A percentile compares a stretch with the other conserved stretches of the same genome.
Conservation (phyloP, 2,888 invertebrate genomes). For the Tachystola acroxantha region DNA sequence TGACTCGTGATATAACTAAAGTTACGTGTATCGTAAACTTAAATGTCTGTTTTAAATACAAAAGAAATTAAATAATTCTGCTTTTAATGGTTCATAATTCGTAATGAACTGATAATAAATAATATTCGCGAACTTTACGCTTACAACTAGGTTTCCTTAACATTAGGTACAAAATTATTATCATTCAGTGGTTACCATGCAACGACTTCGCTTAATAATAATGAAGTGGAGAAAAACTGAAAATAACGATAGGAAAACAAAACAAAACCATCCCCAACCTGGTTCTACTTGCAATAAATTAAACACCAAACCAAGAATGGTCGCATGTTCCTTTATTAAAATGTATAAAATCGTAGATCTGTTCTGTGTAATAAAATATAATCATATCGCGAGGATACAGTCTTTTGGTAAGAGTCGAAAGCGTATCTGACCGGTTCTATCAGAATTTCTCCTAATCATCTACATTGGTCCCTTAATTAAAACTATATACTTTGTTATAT, state of each 20-base stretch:
- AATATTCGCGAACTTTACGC: conserved; percentile 73
- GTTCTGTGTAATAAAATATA: conserved; percentile 48
- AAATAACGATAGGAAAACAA: conserved; percentile 43
- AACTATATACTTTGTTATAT: conserved; percentile 76
- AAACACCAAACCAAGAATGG: conserved; percentile 61
- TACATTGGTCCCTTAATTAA: conserved; percentile 77
- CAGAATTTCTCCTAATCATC: conserved; percentile 75
- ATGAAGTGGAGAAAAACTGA: conserved; percentile 60
- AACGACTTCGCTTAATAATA: conserved; percentile 45
- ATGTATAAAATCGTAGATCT: conserved; percentile 56
- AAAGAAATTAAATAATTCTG: conserved; percentile 77
- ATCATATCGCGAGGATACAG: conserved; percentile 57
- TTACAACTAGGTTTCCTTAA: conserved; percentile 69
- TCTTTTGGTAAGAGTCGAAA: conserved; percentile 59
- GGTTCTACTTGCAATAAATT: conserved; percentile 47
- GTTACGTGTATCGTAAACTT: conserved; percentile 65
- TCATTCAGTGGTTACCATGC: conserved; percentile 66
- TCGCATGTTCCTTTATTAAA: conserved; percentile 62
- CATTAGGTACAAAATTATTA: conserved; percentile 76
- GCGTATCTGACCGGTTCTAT: conserved; percentile 54
- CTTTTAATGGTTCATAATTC: conserved; percentile 72
- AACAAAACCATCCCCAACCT: conserved; percentile 53
- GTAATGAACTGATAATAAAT: conserved; percentile 78
- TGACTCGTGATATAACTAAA: conserved; percentile 75
- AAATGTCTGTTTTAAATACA: conserved; percentile 71